Evolutionary conservation across 2,888 invertebrate species (phyloP).

Genomic region (Polydrusus cervinus): DNA sequence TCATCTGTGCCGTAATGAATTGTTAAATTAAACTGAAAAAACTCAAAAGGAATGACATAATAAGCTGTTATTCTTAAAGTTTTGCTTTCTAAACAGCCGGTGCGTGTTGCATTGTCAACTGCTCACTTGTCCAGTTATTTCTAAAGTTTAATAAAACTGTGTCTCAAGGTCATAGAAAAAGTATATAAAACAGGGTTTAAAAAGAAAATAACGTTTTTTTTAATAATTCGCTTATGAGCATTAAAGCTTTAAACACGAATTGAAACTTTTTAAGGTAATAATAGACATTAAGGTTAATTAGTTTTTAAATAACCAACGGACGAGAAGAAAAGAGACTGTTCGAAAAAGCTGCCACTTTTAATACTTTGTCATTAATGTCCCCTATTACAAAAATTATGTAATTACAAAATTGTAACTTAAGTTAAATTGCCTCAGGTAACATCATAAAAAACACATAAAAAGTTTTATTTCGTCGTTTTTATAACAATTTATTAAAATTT

Average conservation of each 20-base stretch:
- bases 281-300: slow-evolving; percentile 1
- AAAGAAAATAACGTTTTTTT: background rate
- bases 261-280: slow-evolving; percentile 1
- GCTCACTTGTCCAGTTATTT: no score
- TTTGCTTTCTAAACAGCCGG: no score
- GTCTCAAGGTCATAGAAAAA: no score
- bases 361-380: slow-evolving; percentile 5
- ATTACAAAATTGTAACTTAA: slow-evolving; percentile 2
- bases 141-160: background rate
- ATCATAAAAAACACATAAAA: slow-evolving; percentile 9
- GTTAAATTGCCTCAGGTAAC: slow-evolving; percentile 1
- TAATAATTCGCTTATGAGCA: background rate
- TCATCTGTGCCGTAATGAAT: no score
- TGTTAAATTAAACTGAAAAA: no score
- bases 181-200: background rate
- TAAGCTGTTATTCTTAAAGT: no score
- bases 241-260: background rate
- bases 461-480: background rate
- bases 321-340: background rate
- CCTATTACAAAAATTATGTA: slow-evolving; percentile 9
- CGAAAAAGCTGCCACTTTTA: slow-evolving; percentile 7
- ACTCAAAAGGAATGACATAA: no score
- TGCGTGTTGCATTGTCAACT: no score
- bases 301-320: slow-evolving; percentile 7
- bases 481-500: background rate